Evolutionary conservation across 2,113 vertebrate species (phyloP).

Genomic region (Tachuris rubrigastra): DNA sequence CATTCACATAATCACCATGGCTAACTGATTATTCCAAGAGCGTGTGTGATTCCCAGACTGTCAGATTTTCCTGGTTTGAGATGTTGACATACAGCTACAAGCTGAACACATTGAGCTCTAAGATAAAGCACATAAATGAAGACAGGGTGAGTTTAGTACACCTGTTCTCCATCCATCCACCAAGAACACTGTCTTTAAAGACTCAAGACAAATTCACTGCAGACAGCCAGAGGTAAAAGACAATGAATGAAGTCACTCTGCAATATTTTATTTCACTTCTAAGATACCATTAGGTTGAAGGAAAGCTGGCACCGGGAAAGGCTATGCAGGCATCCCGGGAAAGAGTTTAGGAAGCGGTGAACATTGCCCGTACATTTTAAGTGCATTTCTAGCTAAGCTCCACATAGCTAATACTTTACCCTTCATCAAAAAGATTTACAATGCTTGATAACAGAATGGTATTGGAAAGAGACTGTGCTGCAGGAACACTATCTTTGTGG

Average conservation of each 20-base stretch:
- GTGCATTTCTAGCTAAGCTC: not conserved
- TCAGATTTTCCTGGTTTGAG: conserved; percentile 55
- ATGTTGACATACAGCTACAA: conserved; percentile 47
- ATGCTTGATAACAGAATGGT: not conserved
- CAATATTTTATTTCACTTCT: conserved; percentile 15
- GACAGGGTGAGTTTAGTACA: not conserved
- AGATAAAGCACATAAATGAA: conserved; percentile 28
- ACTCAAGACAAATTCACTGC: not conserved
- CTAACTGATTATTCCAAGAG: conserved; percentile 54
- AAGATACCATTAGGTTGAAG: not conserved
- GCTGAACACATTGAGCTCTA: conserved; percentile 51
- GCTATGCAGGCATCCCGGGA: not conserved
- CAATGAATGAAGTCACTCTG: conserved; percentile 30
- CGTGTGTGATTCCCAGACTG: conserved; percentile 14
- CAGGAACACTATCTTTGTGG: not conserved
- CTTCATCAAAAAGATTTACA: conserved; percentile 20
- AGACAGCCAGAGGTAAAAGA: conserved; percentile 16
- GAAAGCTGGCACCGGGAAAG: conserved; percentile 34
- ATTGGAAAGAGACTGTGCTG: not conserved
- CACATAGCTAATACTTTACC: not conserved
- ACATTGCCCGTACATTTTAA: not conserved
- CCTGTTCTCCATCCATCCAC: conserved; percentile 59
- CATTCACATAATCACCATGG: conserved; percentile 3
- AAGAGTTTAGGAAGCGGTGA: not conserved
- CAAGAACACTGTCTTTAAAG: not conserved